Base-by-base conservation (phyloP, 2,113 vertebrate genomes). In the Crypturellus undulatus region DNA sequence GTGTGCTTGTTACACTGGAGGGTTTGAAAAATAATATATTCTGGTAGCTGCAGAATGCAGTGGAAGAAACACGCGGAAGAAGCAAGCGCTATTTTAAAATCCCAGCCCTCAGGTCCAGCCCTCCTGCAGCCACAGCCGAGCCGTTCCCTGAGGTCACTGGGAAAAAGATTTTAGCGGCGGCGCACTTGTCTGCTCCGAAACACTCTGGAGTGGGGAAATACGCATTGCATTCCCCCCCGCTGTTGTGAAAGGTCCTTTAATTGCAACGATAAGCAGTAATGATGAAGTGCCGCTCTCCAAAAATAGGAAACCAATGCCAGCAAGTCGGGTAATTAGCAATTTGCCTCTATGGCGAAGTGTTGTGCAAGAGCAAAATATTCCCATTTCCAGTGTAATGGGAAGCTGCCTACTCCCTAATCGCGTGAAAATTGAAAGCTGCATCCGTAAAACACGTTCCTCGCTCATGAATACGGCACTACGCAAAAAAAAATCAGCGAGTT, bases 191-290 rank as follows among this genome's bases (percentile, higher is more conserved):
- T 72, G 90, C 47, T 84, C 79, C 90, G 76, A 86, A 76, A 64
- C 3, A 93, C 73, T 4, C 77, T 87, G 81, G 43, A 28, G 79
- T 65, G 83, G 70, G 86, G 92, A 94, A 91, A 87, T 38, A 65
- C 1, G 83, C 22, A 76, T 90, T 88, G 83, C 85, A 52, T 20
- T 19, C 19, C 77, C 88, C 43, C 26, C 43, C 73, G 52, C 90
- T 59, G n/a, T 65, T 90, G 90, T 92, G 95, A 93, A 95, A 94
- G 88, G 87, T 68, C 51, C 85, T 78, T 80, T 84, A 84, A 89
- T 49, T 84, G 69, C 30, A 40, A 40, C 15, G 87, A 95, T 68
- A 90, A 94, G 89, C 71, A 96, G 43, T 43, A 52, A 15, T 6
- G 79, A 84, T 67, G 84, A 83, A 94, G 82, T 54, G 30, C 69